Evolutionary conservation across 1,140 invertebrate genomes (phyloP), one percentile per base, ranked within the genome.

Genomic region (Heliconius hewitsoni): DNA sequence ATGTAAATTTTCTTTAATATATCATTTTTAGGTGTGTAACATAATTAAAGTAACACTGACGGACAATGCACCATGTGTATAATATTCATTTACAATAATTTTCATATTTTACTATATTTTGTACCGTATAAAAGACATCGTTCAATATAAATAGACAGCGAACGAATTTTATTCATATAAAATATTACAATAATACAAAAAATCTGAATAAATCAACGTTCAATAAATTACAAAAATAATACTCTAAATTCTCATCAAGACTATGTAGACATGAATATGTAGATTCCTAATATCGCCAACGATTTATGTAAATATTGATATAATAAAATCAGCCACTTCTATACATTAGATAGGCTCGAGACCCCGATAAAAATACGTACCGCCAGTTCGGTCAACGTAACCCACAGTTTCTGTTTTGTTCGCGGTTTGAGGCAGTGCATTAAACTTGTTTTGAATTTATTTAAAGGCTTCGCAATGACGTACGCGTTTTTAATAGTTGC

Each of bases 401-500:
- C 74, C 74, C 39, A 27, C 74, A 76, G 74, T 76, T 66, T 30
- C 3, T 11, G 74, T 71, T 76, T 76, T 50, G 74, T 70, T 50
- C 71, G 79, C 75, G 71, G 76, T 70, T 74, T 55, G 66, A 75
- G 34, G 27, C 50, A 57, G 76, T 71, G 75, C 46, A 77, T 71
- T 77, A 71, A 77, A 50, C 76, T 77, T 72, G 76, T 77, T 77
- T 71, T 34, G 70, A 77, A 13, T 55, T 71, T 81, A 77, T 77
- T 46, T 80, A 57, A 73, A 73, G 39, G 37, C 18, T 74, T 57
- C 70, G 66, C 23, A 16, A 85, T 85, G 82, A 82, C 82, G 60
- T 81, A 82, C 72, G 81, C 82, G 3, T 92, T 92, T 78, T 82
- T 92, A 73, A 90, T 92, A 81, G 91, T 92, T 70, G 87, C 88